Base-by-base conservation (phyloP, 2,113 vertebrate species). In the Oncorhynchus clarkii region DNA sequence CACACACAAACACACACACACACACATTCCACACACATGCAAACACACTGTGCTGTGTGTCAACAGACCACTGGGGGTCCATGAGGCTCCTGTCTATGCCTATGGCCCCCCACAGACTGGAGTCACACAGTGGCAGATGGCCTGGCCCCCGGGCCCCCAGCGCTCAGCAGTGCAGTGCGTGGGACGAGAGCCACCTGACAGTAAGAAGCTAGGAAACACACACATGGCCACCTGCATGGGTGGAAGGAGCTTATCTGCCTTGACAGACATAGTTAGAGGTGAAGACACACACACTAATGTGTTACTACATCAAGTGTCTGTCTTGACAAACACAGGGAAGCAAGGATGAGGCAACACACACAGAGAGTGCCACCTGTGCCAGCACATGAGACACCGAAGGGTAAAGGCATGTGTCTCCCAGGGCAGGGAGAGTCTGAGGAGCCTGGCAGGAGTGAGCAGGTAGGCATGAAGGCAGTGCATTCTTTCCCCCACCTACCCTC, bases 121-220 rank as follows among this genome's bases (percentile, higher is more conserved):
- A 82, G 79, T 82, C 81, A 74, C 34, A 8, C 72, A 77, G 85
- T 89, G 88, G 89, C 90, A 89, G 89, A 90, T 88, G 87, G 88
- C 89, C 88, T 90, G 90, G 77, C 85, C 49, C 49, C 49, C 82
- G 88, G 78, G 84, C 49, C 51, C 39, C 51, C 85, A 86, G 81
- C 65, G 26, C 77, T 86, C 83, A 87, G 82, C 84, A 83, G 74
- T 39, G 73, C 81, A 77, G 84, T 77, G 77, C 78, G 80, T 80
- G 85, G 83, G 80, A 77, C 82, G 73, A 69, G 70, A 75, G 57
- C 85, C 82, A 85, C 13, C 6, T 72, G 84, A 86, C 29, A 65
- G 79, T 74, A 76, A 86, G 78, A 57, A 64, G 27, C 67, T 7
- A 13, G 22, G 6, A 9, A 14, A 54, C 70, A 57, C 70, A 31